Conservation (phyloP, 1,140 invertebrate species). For the Drosophila nasuta region DNA sequence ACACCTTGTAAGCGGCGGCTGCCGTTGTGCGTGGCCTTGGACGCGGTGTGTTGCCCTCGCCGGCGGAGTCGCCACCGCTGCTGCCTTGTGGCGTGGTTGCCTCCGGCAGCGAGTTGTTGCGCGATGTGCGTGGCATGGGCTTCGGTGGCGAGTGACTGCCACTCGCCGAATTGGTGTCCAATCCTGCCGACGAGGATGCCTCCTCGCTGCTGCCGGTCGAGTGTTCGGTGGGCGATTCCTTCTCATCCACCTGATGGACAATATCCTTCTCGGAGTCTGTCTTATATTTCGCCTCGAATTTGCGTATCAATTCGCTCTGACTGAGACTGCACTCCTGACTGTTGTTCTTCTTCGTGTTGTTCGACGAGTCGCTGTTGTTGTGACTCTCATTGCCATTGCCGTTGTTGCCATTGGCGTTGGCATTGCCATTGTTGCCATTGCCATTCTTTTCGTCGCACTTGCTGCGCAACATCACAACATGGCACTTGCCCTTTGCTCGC, state of each 20-base stretch:
- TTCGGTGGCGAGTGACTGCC: slow-evolving; percentile 88
- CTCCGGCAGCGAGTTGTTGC: slow-evolving; percentile 88
- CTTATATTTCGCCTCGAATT: slow-evolving; percentile 83
- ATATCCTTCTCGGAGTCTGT: slow-evolving; percentile 79
- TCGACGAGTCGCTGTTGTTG: slow-evolving; percentile 28
- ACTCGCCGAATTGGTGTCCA: slow-evolving; percentile 66
- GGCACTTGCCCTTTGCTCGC: slow-evolving; percentile 59
- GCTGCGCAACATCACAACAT: slow-evolving; percentile 10
- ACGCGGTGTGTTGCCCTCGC: slow-evolving; percentile 86
- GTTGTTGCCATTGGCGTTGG: slow-evolving; percentile 65
- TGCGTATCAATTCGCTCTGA: slow-evolving; percentile 69
- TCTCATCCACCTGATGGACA: slow-evolving; percentile 54
- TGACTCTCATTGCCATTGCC: slow-evolving; percentile 45
- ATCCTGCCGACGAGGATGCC: slow-evolving; percentile 58
- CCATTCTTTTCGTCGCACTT: slow-evolving; percentile 57
- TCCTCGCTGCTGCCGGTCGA: slow-evolving; percentile 80
- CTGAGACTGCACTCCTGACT: slow-evolving; percentile 56
- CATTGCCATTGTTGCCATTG: slow-evolving; percentile 71
- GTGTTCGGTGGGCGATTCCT: slow-evolving; percentile 76
- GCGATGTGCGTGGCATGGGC: slow-evolving; percentile 89
- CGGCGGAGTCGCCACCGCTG: slow-evolving; percentile 36
- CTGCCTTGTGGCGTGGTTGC: slow-evolving; percentile 35
- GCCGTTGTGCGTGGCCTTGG: slow-evolving; percentile 91
- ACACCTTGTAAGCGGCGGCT: slow-evolving; percentile 85
- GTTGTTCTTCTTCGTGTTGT: slow-evolving; percentile 2